Conservation (phyloP, 2,113 vertebrate species). For the Plecturocebus donacophilus region DNA sequence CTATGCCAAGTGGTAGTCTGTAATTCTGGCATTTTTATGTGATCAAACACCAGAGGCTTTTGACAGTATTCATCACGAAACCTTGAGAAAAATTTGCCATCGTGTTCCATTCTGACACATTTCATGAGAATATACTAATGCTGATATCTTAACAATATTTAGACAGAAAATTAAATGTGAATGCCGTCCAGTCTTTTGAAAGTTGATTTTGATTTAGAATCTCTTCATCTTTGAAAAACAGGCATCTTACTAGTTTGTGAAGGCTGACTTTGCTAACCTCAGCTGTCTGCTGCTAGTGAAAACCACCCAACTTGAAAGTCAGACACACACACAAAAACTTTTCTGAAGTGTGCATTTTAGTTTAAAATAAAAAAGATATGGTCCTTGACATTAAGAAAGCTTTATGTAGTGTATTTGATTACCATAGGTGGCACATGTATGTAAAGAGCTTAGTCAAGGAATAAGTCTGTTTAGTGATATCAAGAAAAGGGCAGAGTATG, state of each 20-base stretch:
- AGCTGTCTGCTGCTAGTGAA: neutral
- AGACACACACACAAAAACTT: neutral
- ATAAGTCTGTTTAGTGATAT: neutral
- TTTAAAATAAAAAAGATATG: neutral
- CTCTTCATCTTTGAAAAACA: neutral
- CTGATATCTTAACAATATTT: neutral
- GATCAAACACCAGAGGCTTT: neutral
- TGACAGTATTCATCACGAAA: slow-evolving; percentile 17
- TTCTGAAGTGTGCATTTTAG: neutral
- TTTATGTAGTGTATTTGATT: neutral
- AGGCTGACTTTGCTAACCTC: neutral
- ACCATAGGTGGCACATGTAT: neutral
- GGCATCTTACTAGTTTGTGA: neutral
- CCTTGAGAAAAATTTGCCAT: neutral
- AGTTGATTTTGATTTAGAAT: neutral
- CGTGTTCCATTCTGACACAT: neutral
- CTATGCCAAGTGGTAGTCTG: neutral
- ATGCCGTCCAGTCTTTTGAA: neutral
- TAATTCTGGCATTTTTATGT: neutral
- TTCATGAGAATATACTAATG: neutral
- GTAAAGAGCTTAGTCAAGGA: neutral
- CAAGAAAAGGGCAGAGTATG: neutral
- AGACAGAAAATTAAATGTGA: slow-evolving; percentile 10
- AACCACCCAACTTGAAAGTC: neutral
- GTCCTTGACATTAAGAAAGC: neutral